phyloP scores from a whole-genome alignment of 2,797 vertebrate species.

The Protonibea diacanthus region DNA sequence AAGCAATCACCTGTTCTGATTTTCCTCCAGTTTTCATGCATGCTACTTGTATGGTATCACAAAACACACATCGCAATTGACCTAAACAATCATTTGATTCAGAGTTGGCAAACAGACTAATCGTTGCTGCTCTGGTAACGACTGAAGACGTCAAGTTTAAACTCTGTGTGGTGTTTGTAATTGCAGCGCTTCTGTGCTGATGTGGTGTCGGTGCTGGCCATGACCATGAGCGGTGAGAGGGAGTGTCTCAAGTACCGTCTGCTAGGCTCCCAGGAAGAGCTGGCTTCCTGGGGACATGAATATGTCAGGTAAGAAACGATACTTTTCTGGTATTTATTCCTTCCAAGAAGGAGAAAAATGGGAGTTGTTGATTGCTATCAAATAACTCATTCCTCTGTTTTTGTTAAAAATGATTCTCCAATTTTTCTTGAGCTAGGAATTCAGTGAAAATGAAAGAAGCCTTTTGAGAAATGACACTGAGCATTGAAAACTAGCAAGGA shows the following conservation, averaged over 20 bases:
- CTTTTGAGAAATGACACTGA: neutral
- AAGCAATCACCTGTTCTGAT: neutral
- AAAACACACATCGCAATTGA: neutral
- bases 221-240: slow-evolving; percentile 98
- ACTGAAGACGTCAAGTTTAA: neutral
- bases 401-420: neutral
- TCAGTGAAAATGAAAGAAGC: neutral
- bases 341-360: neutral
- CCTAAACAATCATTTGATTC: neutral
- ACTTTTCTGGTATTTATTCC: no score
- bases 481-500: neutral
- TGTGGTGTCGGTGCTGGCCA: slow-evolving; percentile 97
- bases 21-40: neutral
- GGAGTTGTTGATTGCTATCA: neutral
- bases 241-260: slow-evolving; percentile 98
- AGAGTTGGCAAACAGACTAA: neutral
- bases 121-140: no score
- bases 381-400: neutral
- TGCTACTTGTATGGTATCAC: neutral
- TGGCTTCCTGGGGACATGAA: slow-evolving; percentile 98
- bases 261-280: slow-evolving; percentile 95
- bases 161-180: slow-evolving; percentile 27
- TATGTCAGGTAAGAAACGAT: slow-evolving; percentile 90
- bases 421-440: neutral
- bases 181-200: slow-evolving; percentile 95